Evolutionary conservation across 1,140 invertebrate species (phyloP), one percentile per base, ranked within the genome.

Genomic region (Cyclina sinensis): DNA sequence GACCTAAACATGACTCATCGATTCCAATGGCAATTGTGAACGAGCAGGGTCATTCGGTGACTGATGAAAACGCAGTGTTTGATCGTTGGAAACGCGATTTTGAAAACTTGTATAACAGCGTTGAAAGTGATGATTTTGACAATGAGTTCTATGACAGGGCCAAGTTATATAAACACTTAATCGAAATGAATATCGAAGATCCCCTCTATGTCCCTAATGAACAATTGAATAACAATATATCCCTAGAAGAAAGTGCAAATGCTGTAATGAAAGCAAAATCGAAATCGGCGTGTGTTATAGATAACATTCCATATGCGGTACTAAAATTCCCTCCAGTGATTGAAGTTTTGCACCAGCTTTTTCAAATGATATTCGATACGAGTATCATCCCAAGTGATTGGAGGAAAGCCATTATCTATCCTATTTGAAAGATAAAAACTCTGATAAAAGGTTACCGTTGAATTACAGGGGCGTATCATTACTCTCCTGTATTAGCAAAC

Each of bases 401-500:
- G 89, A 21, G 81, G 21, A 74, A 82, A 27, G 35, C 83, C 62
- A 48, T 90, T 78, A 87, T 90, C 37, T 81, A 39, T 27, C 89
- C 84, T 32, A 89, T 90, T 65, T 57, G 43, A 90, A 90, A 62
- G 62, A 89, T 24, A 9, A 9, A 16, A 76, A 27, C 21, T 59
- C 70, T 18, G 89, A 88, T 39, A 16, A 43, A n/a, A 27, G 76
- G 24, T n/a, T 87, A 1, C 89, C 86, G 27, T 21, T 89, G 37
- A 54, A 87, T 37, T 90, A 89, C 54, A 32, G 70, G 39, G 86
- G 86, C 0, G 81, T 90, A 27, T 85, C 86, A 81, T 46, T 91
- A n/a, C n/a, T 74, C 1, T 83, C 82, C 11, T 70, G 68, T 48
- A 43, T 89, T 5, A 9, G 54, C 21, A 88, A 90, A 88, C n/a